A percentile compares a stretch with the other conserved stretches of the same genome.
These are phyloP conservation scores for Emys orbicularis DNA, from an alignment of 2,797 vertebrate genomes.

Conservation along the genomic window DNA sequence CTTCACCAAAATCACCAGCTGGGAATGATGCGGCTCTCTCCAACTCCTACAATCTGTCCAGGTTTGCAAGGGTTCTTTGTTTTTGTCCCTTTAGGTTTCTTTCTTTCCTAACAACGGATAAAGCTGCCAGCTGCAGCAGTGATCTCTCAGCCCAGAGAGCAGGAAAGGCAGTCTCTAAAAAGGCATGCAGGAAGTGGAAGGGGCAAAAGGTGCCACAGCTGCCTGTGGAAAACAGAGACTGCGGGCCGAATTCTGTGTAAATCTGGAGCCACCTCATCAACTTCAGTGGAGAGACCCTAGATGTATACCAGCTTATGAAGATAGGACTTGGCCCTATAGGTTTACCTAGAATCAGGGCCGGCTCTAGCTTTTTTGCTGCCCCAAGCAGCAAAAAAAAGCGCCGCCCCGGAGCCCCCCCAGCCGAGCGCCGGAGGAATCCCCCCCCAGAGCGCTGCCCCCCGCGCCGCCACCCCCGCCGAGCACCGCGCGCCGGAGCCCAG, in stretches of 20 bases:
- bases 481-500: too few relatives aligned
- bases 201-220: not conserved
- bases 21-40: rapidly evolving
- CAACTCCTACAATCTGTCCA: rapidly evolving
- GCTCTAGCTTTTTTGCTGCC: too few relatives aligned
- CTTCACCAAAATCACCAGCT: not conserved
- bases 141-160: not conserved
- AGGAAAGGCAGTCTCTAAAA: not conserved
- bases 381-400: too few relatives aligned
- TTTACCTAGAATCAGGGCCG: not conserved
- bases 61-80: rapidly evolving
- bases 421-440: too few relatives aligned
- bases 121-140: not conserved
- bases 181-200: not conserved
- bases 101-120: not conserved
- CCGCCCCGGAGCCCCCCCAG: too few relatives aligned
- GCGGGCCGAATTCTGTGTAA: not conserved
- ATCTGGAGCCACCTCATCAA: not conserved
- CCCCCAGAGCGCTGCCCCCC: too few relatives aligned
- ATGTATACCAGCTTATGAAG: not conserved
- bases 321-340: not conserved
- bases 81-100: not conserved
- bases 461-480: too few relatives aligned
- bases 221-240: not conserved
- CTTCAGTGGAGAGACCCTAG: rapidly evolving